Evolutionary conservation across 2,113 vertebrate species (phyloP).

Genomic region (Tetrax tetrax): DNA sequence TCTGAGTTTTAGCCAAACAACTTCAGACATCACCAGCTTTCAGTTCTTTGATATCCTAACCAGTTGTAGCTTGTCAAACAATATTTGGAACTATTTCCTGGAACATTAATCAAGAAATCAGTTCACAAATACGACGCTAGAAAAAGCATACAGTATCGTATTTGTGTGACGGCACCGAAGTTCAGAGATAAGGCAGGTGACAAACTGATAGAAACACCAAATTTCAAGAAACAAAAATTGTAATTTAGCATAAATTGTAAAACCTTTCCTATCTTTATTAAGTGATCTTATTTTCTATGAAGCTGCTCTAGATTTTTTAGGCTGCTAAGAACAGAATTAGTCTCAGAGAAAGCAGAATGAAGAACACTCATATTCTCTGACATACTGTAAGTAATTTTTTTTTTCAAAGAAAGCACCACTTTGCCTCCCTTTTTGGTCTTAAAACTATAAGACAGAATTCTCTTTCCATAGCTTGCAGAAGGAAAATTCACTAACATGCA

Average conservation of each 20-base stretch:
- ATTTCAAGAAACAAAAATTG: neutral
- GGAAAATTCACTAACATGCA: neutral
- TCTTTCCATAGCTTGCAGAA: neutral
- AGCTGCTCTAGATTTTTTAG: neutral
- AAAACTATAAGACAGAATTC: neutral
- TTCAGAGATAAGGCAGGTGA: neutral
- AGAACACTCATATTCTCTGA: neutral
- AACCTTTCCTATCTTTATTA: neutral
- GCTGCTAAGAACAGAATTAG: neutral
- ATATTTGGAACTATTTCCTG: neutral
- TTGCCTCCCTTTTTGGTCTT: neutral
- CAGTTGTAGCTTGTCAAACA: neutral
- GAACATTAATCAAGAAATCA: neutral
- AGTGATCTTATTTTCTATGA: neutral
- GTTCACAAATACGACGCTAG: neutral
- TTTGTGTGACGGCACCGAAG: neutral
- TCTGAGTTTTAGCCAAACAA: neutral
- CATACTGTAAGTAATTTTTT: neutral
- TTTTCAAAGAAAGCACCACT: neutral
- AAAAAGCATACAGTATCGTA: neutral
- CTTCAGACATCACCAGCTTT: neutral
- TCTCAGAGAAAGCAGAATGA: neutral
- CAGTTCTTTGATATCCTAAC: neutral
- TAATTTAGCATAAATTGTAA: neutral
- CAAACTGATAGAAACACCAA: neutral